Evolutionary conservation across 2,113 vertebrate genomes (phyloP), one percentile per base, ranked within the genome.

Genomic region (Tachycineta bicolor): DNA sequence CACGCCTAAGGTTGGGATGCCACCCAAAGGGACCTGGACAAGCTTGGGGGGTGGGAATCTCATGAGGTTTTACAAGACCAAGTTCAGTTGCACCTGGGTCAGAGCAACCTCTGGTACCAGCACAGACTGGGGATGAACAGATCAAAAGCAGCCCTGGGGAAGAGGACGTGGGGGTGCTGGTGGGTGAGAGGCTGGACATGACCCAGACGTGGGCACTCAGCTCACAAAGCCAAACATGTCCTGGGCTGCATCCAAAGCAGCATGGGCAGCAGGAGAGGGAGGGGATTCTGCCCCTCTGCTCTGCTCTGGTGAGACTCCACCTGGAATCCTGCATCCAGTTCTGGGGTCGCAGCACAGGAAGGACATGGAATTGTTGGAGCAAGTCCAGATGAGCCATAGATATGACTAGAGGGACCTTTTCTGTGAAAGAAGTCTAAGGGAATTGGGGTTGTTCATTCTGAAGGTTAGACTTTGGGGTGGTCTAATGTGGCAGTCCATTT

Each of bases 51-150:
- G 16, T 47, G 67, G 4, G 11, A 64, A 49, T 4, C 4, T 31
- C 7, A 11, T 56, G 25, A 41, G 3, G 3, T 26, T 56, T 31
- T 56, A 34, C 9, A 64, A 33, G 11, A 31, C 16, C 16, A 49
- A 43, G 9, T 49, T 2, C 50, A 34, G 21, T 25, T 49, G 6
- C 14, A 8, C 0, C n/a, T 41, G 29, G 24, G 12, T 55, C 11
- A 11, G 17, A 6, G 10, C 10, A 50, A 4, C 3, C 25, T 3
- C 9, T 1, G 2, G 3, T 26, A 14, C 0, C 31, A 31, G 1
- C 9, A 4, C 58, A 43, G 16, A 5, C 10, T 49, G 29, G 1
- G 19, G 3, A 22, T 68, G 14, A 59, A 8, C 7, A 53, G 46
- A 10, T 28, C 0, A 0, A 62, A 19, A 78, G 10, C 39, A 62